These are phyloP conservation scores for Tinea semifulvella DNA, from an alignment of 2,888 invertebrate genomes.

Conservation along the genomic window DNA sequence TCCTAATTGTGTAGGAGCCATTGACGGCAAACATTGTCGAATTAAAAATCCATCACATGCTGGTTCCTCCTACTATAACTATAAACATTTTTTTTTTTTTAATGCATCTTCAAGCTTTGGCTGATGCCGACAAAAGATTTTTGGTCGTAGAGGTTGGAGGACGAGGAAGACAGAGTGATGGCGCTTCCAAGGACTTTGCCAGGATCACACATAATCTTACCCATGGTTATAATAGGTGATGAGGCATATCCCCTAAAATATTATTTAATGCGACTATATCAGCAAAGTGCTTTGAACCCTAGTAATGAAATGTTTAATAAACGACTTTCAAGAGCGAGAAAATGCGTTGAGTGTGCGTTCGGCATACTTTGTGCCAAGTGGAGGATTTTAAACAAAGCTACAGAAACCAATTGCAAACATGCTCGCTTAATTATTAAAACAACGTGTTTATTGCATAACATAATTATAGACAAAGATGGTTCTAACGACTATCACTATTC, in stretches of 20 bases:
- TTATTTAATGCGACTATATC: slow-evolving; percentile 18
- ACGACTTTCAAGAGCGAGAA: no score
- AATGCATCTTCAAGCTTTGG: slow-evolving; percentile 15
- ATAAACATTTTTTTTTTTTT: slow-evolving; percentile 15
- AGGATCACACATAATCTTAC: slow-evolving; percentile 7
- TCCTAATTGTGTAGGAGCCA: slow-evolving; percentile 18
- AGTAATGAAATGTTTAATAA: no score
- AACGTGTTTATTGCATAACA: no score
- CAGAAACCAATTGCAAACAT: no score
- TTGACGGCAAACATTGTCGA: slow-evolving; percentile 17
- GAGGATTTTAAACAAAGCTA: no score
- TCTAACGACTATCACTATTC: no score
- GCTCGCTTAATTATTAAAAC: no score
- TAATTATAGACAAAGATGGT: no score
- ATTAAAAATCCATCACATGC: slow-evolving; percentile 16
- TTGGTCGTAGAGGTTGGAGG: slow-evolving; percentile 15
- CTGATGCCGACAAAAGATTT: slow-evolving; percentile 16
- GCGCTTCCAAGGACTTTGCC: slow-evolving; percentile 7
- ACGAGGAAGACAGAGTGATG: slow-evolving; percentile 14
- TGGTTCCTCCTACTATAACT: slow-evolving; percentile 14
- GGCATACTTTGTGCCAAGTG: no score
- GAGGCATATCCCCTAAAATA: slow-evolving; percentile 15
- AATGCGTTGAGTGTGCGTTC: no score
- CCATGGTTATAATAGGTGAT: slow-evolving; percentile 1
- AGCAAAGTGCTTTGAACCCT: no score